Conservation (phyloP, 1,140 invertebrate species). For the Eufriesea mexicana region DNA sequence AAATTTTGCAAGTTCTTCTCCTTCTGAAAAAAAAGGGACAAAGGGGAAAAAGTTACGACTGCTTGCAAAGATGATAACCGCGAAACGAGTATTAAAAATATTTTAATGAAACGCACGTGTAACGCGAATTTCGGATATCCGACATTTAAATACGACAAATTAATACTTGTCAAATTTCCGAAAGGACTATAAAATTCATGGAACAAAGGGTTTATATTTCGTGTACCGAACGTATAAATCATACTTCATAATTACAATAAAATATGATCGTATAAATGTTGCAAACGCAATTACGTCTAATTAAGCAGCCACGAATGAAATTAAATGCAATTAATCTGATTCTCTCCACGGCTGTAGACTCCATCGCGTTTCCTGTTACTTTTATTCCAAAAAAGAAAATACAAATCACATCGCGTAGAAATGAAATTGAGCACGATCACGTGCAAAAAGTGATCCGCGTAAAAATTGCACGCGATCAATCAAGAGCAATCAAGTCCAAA, state of each 20-base stretch:
- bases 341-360: background rate
- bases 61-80: no score
- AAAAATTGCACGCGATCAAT: background rate
- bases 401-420: background rate
- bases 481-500: background rate
- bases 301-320: background rate
- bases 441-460: background rate
- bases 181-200: background rate
- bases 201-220: background rate
- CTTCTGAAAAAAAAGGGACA: no score
- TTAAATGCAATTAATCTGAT: background rate
- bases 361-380: background rate
- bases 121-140: background rate
- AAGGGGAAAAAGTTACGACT: no score
- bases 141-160: background rate
- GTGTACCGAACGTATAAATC: background rate
- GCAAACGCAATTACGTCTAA: conserved; percentile 2
- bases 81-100: background rate
- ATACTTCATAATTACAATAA: background rate
- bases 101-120: background rate
- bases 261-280: background rate
- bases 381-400: background rate
- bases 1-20: no score
- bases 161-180: background rate
- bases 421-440: background rate